phyloP scores from a whole-genome alignment of 2,888 invertebrate species.

The Halictus quadricinctus region DNA sequence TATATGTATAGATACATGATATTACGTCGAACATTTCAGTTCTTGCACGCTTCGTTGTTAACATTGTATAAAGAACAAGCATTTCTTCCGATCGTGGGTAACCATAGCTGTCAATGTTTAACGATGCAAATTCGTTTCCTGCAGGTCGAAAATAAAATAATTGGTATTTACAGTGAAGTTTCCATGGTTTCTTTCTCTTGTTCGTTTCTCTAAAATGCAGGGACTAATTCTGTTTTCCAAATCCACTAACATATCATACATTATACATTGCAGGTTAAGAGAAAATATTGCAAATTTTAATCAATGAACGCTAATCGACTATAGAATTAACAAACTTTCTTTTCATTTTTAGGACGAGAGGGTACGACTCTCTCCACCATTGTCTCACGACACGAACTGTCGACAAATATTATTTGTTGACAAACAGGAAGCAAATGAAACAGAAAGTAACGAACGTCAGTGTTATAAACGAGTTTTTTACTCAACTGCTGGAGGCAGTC shows the following conservation, averaged over 20 bases:
- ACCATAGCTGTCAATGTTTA: not conserved
- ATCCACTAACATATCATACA: not conserved
- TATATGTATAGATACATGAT: conserved; percentile 34
- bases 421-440: not conserved
- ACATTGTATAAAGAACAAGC: conserved; percentile 28
- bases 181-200: not conserved
- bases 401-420: conserved; percentile 29
- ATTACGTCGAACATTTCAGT: conserved; percentile 19
- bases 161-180: not conserved
- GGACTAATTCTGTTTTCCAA: not conserved
- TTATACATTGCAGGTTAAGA: not conserved
- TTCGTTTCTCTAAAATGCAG: not conserved
- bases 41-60: conserved; percentile 36
- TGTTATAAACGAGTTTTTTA: not conserved
- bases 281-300: not conserved
- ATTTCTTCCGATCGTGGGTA: conserved; percentile 14
- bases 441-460: not conserved
- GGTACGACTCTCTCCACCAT: conserved; percentile 38
- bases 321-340: conserved; percentile 21
- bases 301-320: not conserved
- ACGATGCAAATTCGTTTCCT: not conserved
- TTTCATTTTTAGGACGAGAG: conserved; percentile 54
- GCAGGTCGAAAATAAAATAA: not conserved
- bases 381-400: conserved; percentile 21
- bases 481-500: not conserved